Conservation (phyloP, 2,113 vertebrate species). For the Hyperopisus bebe region DNA sequence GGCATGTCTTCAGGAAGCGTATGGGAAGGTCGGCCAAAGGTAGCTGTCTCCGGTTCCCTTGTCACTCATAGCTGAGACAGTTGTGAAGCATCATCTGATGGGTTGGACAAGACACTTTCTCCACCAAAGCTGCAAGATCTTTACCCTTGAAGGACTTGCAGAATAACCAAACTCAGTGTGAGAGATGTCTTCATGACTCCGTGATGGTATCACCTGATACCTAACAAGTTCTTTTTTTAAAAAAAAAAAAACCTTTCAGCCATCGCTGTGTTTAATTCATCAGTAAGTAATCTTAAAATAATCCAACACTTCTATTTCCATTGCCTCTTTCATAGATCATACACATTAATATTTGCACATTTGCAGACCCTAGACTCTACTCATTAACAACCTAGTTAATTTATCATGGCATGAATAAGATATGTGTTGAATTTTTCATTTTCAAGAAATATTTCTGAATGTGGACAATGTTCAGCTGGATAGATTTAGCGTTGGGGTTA, state of each 20-base stretch:
- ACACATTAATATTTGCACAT: neutral
- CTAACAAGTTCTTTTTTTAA: neutral
- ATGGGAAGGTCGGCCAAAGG: neutral
- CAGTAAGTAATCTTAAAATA: neutral
- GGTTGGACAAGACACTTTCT: neutral
- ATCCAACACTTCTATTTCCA: neutral
- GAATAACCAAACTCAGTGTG: neutral
- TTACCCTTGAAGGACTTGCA: neutral
- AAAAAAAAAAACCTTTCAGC: too few relatives aligned
- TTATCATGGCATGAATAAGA: conserved; percentile 8
- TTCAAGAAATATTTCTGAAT: neutral
- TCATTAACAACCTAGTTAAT: conserved; percentile 5
- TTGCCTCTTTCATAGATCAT: neutral
- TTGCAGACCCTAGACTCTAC: neutral
- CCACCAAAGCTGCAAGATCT: neutral
- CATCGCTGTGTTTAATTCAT: neutral
- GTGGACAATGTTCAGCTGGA: neutral
- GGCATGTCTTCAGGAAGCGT: neutral
- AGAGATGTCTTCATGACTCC: neutral
- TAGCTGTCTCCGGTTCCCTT: neutral
- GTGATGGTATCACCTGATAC: neutral
- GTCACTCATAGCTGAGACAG: neutral
- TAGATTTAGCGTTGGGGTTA: neutral
- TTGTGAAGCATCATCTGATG: neutral
- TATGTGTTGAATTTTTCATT: conserved; percentile 14